Evolutionary conservation across 1,140 invertebrate species (phyloP).

Genomic region (Drosophila subobscura): DNA sequence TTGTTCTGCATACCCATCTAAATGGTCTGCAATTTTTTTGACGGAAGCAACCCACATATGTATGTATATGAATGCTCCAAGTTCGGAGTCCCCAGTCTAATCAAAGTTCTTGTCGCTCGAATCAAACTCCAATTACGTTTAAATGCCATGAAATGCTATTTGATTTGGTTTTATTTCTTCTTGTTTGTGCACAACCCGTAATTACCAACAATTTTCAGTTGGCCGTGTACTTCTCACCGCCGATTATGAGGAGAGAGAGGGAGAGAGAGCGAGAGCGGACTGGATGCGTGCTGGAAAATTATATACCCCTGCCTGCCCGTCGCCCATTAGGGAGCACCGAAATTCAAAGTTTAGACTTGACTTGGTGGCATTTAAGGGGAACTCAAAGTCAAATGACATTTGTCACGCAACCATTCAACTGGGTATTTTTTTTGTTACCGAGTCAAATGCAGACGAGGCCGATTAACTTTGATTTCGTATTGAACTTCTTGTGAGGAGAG

Average conservation of each 20-base stretch:
- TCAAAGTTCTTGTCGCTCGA: constrained; percentile 55
- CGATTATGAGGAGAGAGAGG: constrained; percentile 53
- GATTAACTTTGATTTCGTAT: constrained; percentile 78
- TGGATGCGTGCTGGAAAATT: constrained; percentile 70
- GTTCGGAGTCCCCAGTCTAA: constrained; percentile 14
- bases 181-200: constrained; percentile 60
- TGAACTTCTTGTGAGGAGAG: constrained; percentile 63
- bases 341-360: constrained; percentile 48
- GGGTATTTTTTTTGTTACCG: constrained; percentile 12
- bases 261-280: constrained; percentile 5
- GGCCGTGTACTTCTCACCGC: constrained; percentile 67
- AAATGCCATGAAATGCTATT: constrained; percentile 80
- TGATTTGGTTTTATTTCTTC: constrained; percentile 64
- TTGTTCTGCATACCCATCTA: constrained; percentile 41
- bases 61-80: constrained; percentile 1
- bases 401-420: constrained; percentile 65
- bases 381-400: constrained; percentile 76
- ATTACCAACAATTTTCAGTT: constrained; percentile 75
- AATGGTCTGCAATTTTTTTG: constrained; percentile 35
- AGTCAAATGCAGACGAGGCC: constrained; percentile 69
- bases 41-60: constrained; percentile 14
- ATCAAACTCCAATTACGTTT: constrained; percentile 74
- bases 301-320: constrained; percentile 34
- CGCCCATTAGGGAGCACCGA: constrained; percentile 32
- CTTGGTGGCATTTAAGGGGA: constrained; percentile 54